Conservation (phyloP, 2,888 invertebrate genomes). For the Eristalis arbustorum region DNA sequence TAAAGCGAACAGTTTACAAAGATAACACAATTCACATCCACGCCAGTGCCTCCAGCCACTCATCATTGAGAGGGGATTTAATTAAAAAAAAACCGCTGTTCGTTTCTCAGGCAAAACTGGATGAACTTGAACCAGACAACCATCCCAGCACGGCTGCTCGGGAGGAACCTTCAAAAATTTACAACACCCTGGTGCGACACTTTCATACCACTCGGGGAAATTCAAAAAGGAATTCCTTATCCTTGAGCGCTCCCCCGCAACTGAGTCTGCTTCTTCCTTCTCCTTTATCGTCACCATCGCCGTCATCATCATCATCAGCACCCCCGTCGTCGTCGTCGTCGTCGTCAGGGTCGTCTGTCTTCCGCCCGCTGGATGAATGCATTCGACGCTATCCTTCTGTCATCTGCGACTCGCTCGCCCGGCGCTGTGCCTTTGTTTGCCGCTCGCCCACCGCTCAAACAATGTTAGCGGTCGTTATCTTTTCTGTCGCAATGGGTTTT, state of each 20-base stretch:
- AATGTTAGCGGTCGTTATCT: constrained; percentile 38
- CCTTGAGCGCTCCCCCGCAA: constrained; percentile 15
- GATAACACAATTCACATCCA: neutral
- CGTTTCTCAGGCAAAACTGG: neutral
- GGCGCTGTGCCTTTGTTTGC: constrained; percentile 6
- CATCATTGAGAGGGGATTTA: neutral
- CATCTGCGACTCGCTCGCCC: constrained; percentile 33
- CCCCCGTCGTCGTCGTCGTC: neutral
- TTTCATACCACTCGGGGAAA: constrained; percentile 32
- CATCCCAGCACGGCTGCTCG: neutral
- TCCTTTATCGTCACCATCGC: neutral
- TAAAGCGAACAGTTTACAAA: neutral
- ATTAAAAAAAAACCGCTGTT: constrained; percentile 9
- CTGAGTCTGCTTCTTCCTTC: neutral
- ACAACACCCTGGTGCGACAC: constrained; percentile 14
- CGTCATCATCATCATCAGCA: neutral
- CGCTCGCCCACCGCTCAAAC: neutral
- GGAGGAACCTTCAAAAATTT: neutral
- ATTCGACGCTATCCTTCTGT: constrained; percentile 23
- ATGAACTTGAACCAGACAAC: constrained; percentile 36
- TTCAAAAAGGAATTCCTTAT: constrained; percentile 43
- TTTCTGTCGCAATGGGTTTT: constrained; percentile 7
- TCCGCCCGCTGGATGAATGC: constrained; percentile 7
- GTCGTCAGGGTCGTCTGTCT: neutral
- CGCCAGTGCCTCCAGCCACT: neutral